Percentiles rank a stretch among this genome's conserved stretches.
Conservation (phyloP, 2,113 vertebrate species). For the Gambusia affinis region DNA sequence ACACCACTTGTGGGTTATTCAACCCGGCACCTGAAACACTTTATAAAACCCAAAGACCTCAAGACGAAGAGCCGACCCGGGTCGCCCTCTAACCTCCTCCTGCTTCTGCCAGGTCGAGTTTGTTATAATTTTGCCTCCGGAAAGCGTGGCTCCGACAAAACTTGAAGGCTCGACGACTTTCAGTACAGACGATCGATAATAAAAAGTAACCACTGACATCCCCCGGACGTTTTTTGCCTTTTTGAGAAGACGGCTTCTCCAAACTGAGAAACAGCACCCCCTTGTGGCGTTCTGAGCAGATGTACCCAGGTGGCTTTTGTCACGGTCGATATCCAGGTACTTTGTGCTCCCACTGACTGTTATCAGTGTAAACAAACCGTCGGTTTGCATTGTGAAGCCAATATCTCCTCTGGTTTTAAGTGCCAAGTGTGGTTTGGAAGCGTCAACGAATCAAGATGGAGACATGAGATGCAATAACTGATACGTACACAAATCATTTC, state of each 20-base stretch:
- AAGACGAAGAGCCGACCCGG: neutral
- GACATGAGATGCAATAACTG: neutral
- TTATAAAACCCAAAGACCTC: slow-evolving; percentile 3
- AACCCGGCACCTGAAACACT: slow-evolving; percentile 1
- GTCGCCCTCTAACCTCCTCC: neutral
- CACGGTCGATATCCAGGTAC: neutral
- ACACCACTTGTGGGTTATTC: slow-evolving; percentile 10
- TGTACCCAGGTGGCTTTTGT: slow-evolving; percentile 3
- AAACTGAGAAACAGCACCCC: slow-evolving; percentile 1
- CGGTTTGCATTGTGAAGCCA: slow-evolving; percentile 1
- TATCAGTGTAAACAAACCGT: neutral
- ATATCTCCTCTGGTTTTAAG: slow-evolving; percentile 14
- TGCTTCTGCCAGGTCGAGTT: neutral
- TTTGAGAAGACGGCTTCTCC: slow-evolving; percentile 4
- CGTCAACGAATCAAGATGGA: neutral
- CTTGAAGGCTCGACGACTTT: slow-evolving; percentile 9
- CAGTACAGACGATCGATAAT: slow-evolving; percentile 45
- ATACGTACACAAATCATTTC: neutral
- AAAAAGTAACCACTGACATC: slow-evolving; percentile 20
- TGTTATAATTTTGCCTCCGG: neutral
- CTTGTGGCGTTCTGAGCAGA: neutral
- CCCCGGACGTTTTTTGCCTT: slow-evolving; percentile 11
- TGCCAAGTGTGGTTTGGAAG: slow-evolving; percentile 14
- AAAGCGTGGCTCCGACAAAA: slow-evolving; percentile 21
- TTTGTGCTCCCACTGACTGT: slow-evolving; percentile 20